phyloP scores from a whole-genome alignment of 1,140 invertebrate genomes.

The Marisa cornuarietis region DNA sequence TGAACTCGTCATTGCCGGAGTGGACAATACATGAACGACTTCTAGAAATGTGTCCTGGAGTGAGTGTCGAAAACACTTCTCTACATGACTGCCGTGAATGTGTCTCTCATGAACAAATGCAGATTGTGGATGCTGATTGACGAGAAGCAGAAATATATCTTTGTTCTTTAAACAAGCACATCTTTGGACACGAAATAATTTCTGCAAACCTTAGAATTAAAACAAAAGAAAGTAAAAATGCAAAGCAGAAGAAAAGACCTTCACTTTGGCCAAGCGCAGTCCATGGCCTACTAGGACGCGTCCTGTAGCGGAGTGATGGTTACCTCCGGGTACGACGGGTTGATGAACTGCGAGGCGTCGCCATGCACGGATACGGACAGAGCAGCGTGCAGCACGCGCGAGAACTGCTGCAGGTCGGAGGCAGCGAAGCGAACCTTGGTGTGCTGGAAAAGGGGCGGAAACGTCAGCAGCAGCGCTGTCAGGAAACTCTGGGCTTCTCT shows the following conservation, averaged over 20 bases:
- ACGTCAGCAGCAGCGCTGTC: constrained; percentile 91
- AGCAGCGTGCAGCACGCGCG: constrained; percentile 79
- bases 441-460: constrained; percentile 91
- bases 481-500: constrained; percentile 82
- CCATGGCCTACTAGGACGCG: constrained; percentile 81
- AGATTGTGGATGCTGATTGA: too few species aligned
- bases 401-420: constrained; percentile 82
- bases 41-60: too few species aligned
- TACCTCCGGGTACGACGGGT: constrained; percentile 74
- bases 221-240: not conserved
- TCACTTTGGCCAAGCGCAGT: constrained; percentile 80
- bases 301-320: constrained; percentile 85
- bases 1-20: too few species aligned
- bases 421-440: constrained; percentile 81
- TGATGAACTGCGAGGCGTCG: constrained; percentile 83
- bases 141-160: too few species aligned
- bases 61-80: too few species aligned
- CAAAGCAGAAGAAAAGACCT: not conserved
- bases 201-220: too few species aligned
- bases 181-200: too few species aligned
- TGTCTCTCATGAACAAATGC: too few species aligned
- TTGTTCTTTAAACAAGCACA: too few species aligned
- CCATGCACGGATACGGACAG: constrained; percentile 84
- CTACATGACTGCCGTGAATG: too few species aligned
- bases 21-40: too few species aligned